phyloP scores from a whole-genome alignment of 1,140 invertebrate genomes.

The Zaprionus nigranus region DNA sequence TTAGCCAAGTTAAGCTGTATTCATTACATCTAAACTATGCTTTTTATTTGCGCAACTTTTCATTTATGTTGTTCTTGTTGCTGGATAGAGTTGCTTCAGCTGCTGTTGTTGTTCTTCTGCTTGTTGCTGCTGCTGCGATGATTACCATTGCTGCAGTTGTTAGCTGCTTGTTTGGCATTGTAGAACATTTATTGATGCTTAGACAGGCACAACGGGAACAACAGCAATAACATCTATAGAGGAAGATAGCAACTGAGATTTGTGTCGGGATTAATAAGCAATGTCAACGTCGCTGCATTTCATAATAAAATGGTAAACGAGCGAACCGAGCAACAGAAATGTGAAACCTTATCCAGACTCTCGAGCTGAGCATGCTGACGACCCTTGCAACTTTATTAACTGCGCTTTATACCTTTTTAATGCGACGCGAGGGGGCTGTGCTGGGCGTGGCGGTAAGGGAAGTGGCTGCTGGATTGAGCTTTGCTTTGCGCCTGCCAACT shows the following conservation, averaged over 20 bases:
- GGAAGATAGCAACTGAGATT: constrained; percentile 39
- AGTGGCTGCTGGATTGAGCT: background rate
- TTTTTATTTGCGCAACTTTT: constrained; percentile 65
- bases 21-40: constrained; percentile 79
- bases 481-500: constrained; percentile 29
- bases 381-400: constrained; percentile 76
- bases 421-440: constrained; percentile 25
- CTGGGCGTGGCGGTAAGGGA: background rate
- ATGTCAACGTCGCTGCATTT: constrained; percentile 44
- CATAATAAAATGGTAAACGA: constrained; percentile 40
- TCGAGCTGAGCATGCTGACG: constrained; percentile 34
- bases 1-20: constrained; percentile 77
- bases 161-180: constrained; percentile 49
- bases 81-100: constrained; percentile 13
- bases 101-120: constrained; percentile 18
- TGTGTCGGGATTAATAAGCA: constrained; percentile 72
- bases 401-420: constrained; percentile 71
- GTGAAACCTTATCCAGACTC: constrained; percentile 39
- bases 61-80: constrained; percentile 14
- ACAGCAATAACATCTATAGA: background rate
- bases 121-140: constrained; percentile 21
- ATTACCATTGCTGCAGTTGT: constrained; percentile 44
- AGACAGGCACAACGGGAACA: constrained; percentile 56
- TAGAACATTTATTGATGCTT: constrained; percentile 80
- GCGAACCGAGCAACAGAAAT: constrained; percentile 31